phyloP scores from a whole-genome alignment of 2,888 invertebrate genomes.

The Sturmia bella region DNA sequence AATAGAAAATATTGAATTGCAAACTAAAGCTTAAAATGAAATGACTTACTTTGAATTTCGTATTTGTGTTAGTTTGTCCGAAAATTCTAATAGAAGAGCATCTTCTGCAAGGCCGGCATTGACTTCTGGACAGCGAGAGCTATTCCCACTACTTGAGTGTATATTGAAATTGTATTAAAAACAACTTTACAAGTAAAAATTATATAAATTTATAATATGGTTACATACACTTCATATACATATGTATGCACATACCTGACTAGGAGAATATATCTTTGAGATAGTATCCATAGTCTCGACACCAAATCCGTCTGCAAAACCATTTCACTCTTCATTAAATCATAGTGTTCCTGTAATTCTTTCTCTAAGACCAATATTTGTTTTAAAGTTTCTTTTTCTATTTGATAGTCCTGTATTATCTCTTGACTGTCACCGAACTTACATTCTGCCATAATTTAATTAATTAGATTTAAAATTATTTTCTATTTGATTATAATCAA shows the following conservation, averaged over 20 bases:
- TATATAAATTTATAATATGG: not conserved
- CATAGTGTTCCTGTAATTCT: conserved; percentile 72
- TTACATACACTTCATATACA: not conserved
- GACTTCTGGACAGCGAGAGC: conserved; percentile 74
- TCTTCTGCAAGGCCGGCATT: conserved; percentile 76
- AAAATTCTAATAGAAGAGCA: conserved; percentile 75
- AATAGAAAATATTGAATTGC: not conserved
- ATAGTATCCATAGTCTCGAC: conserved; percentile 76
- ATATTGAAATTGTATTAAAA: too few species aligned
- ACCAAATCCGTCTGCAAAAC: conserved; percentile 73
- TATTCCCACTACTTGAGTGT: conserved; percentile 69
- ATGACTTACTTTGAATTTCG: conserved; percentile 74
- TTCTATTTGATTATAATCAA: too few species aligned
- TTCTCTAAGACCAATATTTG: conserved; percentile 73
- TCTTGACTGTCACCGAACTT: not conserved
- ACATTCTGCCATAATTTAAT: conserved; percentile 1
- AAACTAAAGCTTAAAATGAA: not conserved
- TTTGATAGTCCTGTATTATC: conserved; percentile 62
- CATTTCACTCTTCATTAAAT: conserved; percentile 73
- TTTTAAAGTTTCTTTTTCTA: conserved; percentile 72
- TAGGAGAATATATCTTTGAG: conserved; percentile 77
- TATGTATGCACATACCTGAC: conserved; percentile 44
- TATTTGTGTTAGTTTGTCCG: conserved; percentile 74
- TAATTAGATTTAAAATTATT: too few species aligned
- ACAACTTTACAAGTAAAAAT: too few species aligned